Evolutionary conservation across 2,888 invertebrate genomes (phyloP).

Genomic region (Stictocephala bisonia): DNA sequence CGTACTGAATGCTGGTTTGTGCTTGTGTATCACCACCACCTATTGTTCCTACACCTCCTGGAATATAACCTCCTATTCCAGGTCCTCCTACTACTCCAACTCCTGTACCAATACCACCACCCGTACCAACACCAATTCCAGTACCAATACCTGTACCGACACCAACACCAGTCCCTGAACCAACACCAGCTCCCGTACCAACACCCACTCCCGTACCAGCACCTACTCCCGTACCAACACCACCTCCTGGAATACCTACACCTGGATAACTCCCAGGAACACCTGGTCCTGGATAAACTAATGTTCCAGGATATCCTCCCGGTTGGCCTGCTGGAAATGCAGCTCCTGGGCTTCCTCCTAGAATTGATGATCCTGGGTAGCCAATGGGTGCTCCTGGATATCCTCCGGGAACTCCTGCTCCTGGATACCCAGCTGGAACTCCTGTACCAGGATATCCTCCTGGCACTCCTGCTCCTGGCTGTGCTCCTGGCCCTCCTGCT

Average conservation of each 20-base stretch:
- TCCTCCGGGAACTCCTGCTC: slow-evolving; percentile 47
- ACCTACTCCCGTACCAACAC: slow-evolving; percentile 15
- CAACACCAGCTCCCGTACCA: slow-evolving; percentile 45
- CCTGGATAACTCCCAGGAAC: slow-evolving; percentile 50
- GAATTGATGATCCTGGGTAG: slow-evolving; percentile 41
- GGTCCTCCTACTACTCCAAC: slow-evolving; percentile 34
- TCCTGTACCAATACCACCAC: slow-evolving; percentile 50
- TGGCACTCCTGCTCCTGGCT: no score
- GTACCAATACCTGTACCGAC: slow-evolving; percentile 44
- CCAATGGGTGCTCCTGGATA: slow-evolving; percentile 42
- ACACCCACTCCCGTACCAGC: slow-evolving; percentile 14
- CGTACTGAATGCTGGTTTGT: slow-evolving; percentile 57
- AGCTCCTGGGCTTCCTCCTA: slow-evolving; percentile 52
- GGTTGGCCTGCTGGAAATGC: slow-evolving; percentile 25
- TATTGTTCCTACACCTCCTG: slow-evolving; percentile 48
- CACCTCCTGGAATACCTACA: slow-evolving; percentile 33
- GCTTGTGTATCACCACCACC: slow-evolving; percentile 58
- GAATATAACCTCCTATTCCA: neutral
- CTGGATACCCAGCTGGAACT: slow-evolving; percentile 51
- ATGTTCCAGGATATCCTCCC: slow-evolving; percentile 9
- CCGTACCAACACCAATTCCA: slow-evolving; percentile 49
- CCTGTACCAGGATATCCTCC: slow-evolving; percentile 47
- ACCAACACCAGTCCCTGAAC: slow-evolving; percentile 43
- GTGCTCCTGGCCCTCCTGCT: slow-evolving; percentile 46
- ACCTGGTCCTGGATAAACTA: no score